Evolutionary conservation across 2,888 invertebrate genomes (phyloP).

Genomic region (Pinctada fucata): DNA sequence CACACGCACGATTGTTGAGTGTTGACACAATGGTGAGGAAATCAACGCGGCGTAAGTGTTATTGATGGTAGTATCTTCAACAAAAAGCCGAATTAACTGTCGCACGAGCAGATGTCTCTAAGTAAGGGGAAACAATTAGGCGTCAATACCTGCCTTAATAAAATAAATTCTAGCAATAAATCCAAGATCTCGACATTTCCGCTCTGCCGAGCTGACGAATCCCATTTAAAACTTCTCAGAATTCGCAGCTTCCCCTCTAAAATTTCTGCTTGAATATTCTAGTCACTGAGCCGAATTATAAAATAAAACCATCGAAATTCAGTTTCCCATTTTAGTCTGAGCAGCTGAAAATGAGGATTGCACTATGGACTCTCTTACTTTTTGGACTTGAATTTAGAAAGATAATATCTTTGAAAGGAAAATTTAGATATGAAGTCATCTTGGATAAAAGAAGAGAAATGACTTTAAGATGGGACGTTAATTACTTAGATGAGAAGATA

Average conservation of each 20-base stretch:
- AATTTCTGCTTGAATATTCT: no score
- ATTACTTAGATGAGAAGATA: constrained; percentile 45
- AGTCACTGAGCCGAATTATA: no score
- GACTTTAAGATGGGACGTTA: constrained; percentile 55
- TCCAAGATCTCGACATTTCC: not conserved
- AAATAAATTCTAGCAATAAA: not conserved
- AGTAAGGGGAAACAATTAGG: not conserved
- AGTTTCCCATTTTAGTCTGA: not conserved
- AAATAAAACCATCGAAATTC: not conserved
- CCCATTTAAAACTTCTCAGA: not conserved
- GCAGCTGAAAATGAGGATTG: not conserved
- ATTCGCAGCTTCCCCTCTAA: not conserved
- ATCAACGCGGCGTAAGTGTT: no score
- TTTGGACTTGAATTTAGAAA: not conserved
- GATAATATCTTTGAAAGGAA: not conserved
- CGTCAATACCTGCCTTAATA: not conserved
- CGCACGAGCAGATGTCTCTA: not conserved
- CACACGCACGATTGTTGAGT: no score
- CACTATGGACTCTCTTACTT: not conserved
- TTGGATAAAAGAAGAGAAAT: constrained; percentile 47
- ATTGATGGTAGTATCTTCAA: no score
- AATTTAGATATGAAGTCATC: constrained; percentile 27
- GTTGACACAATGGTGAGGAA: no score
- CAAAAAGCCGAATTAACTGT: not conserved
- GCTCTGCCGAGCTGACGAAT: not conserved